Conservation (phyloP, 2,888 invertebrate genomes). For the Parnassius mnemosyne region DNA sequence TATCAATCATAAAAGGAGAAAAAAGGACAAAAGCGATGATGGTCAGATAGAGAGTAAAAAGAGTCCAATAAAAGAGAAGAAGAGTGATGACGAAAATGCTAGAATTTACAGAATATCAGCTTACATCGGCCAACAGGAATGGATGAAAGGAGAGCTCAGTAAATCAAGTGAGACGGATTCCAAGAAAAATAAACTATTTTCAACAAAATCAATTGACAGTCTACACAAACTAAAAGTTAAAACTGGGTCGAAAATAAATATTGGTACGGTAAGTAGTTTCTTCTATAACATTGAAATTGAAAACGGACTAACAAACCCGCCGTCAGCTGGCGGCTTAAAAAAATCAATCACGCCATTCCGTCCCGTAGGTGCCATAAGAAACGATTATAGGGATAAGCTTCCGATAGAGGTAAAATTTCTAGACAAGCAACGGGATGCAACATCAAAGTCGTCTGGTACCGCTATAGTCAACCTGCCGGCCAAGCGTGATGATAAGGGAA, state of each 20-base stretch:
- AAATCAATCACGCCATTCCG: too few species aligned
- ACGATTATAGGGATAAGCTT: too few species aligned
- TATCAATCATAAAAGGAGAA: constrained; percentile 50
- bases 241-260: constrained; percentile 6
- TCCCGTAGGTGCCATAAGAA: too few species aligned
- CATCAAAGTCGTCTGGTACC: too few species aligned
- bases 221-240: constrained; percentile 16
- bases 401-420: too few species aligned
- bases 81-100: constrained; percentile 35
- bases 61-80: constrained; percentile 21
- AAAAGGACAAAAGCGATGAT: constrained; percentile 38
- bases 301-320: too few species aligned
- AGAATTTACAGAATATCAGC: constrained; percentile 46
- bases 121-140: constrained; percentile 45
- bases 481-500: too few species aligned
- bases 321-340: too few species aligned
- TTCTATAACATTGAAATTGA: too few species aligned
- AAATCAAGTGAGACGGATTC: constrained; percentile 14
- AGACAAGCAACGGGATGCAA: too few species aligned
- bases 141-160: constrained; percentile 32
- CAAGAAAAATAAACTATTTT: constrained; percentile 13
- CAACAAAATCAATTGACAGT: constrained; percentile 12
- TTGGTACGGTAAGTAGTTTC: background rate
- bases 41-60: background rate
- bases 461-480: too few species aligned